These are phyloP conservation scores for Austrofundulus limnaeus DNA, from an alignment of 2,113 vertebrate genomes.

Conservation along the genomic window DNA sequence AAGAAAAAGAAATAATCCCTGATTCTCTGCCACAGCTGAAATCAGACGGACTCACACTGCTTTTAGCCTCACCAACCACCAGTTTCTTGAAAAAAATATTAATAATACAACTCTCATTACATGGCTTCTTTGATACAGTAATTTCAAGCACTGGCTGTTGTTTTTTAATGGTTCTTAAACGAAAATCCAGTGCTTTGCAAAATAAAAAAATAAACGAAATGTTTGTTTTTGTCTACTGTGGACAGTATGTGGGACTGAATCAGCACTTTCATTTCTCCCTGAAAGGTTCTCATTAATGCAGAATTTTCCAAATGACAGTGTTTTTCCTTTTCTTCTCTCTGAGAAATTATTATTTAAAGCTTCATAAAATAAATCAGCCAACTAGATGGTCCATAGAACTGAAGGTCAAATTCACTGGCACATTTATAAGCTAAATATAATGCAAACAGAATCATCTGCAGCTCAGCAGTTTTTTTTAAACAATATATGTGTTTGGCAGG, in stretches of 20 bases:
- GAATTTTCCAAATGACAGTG: constrained; percentile 16
- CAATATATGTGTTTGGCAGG: too few relatives aligned
- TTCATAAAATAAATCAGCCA: constrained; percentile 22
- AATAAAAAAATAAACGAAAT: background rate
- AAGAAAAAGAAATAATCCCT: background rate
- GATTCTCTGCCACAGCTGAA: background rate
- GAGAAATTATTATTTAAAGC: constrained; percentile 19
- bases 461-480: too few relatives aligned
- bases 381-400: background rate
- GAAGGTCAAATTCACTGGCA: background rate
- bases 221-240: constrained; percentile 1
- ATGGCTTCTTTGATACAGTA: constrained; percentile 9
- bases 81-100: background rate
- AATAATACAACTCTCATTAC: constrained; percentile 8
- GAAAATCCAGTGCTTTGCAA: constrained; percentile 16
- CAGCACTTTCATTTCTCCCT: constrained; percentile 17
- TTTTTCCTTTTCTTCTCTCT: constrained; percentile 14
- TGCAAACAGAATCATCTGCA: background rate
- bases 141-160: constrained; percentile 30
- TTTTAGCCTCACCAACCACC: constrained; percentile 3
- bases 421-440: background rate
- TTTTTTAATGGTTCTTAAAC: constrained; percentile 4
- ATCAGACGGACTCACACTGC: constrained; percentile 8
- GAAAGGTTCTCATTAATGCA: constrained; percentile 18
- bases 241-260: constrained; percentile 5